These are phyloP conservation scores for Aphelocoma coerulescens DNA, from an alignment of 2,113 vertebrate genomes.

Conservation along the genomic window DNA sequence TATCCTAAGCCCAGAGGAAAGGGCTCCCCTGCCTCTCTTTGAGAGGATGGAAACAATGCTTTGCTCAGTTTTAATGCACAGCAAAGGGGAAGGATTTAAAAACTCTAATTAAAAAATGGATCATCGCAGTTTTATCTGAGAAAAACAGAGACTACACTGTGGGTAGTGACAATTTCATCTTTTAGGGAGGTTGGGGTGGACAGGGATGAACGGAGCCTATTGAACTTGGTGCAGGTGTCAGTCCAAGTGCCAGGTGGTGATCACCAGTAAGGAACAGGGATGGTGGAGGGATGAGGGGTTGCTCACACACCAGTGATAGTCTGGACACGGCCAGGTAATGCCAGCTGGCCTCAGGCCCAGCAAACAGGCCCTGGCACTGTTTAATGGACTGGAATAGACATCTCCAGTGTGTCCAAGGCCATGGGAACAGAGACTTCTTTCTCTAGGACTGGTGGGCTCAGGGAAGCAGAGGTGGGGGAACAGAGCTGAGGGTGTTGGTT, in stretches of 20 bases:
- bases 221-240: too few relatives aligned
- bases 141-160: background rate
- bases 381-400: background rate
- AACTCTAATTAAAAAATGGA: background rate
- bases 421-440: background rate
- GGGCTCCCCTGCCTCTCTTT: accelerated
- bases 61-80: background rate
- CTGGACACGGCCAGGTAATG: background rate
- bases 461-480: background rate
- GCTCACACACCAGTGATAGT: background rate
- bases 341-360: background rate
- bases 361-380: background rate
- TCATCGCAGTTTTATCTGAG: background rate
- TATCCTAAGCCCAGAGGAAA: background rate
- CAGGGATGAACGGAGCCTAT: background rate
- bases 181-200: accelerated
- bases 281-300: background rate
- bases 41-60: background rate
- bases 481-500: background rate
- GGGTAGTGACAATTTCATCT: background rate
- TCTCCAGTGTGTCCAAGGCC: background rate
- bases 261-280: background rate
- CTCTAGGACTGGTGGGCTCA: background rate
- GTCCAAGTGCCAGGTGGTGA: background rate
- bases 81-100: background rate